Percentiles rank a stretch among this genome's conserved stretches.
These are phyloP conservation scores for Pelosia muscerda DNA, from an alignment of 2,888 invertebrate species.

Conservation along the genomic window DNA sequence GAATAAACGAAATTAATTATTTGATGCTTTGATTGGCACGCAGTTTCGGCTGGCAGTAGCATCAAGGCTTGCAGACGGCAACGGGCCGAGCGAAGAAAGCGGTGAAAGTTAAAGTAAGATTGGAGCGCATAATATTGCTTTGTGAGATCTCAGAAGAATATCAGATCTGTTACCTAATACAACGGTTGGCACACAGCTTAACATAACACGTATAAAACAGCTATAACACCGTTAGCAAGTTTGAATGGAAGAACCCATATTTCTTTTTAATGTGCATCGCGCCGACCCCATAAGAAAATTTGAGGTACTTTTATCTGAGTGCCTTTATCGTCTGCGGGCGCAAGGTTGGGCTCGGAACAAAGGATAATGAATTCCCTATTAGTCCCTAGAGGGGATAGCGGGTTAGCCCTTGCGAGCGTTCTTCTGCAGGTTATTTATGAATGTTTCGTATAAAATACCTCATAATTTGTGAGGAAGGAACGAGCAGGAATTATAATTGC, in stretches of 20 bases:
- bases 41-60: too few relatives aligned
- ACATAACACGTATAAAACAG: constrained; percentile 6
- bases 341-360: constrained; percentile 48
- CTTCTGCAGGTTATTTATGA: constrained; percentile 46
- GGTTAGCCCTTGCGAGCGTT: constrained; percentile 43
- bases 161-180: background rate
- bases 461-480: background rate
- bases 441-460: constrained; percentile 18
- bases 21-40: too few relatives aligned
- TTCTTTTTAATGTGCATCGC: constrained; percentile 34
- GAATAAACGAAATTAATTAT: too few relatives aligned
- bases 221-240: constrained; percentile 7
- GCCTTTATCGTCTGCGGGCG: constrained; percentile 38
- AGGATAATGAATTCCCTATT: constrained; percentile 63
- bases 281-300: constrained; percentile 38
- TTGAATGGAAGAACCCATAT: constrained; percentile 28
- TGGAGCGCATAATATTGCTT: too few relatives aligned
- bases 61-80: too few relatives aligned
- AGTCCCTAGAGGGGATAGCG: constrained; percentile 49
- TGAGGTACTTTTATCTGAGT: constrained; percentile 41
- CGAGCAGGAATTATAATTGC: background rate
- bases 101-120: too few relatives aligned
- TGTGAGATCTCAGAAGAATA: too few relatives aligned
- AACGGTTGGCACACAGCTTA: background rate
- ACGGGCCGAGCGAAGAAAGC: too few relatives aligned